phyloP scores from a whole-genome alignment of 2,888 invertebrate species.

The Spodoptera littoralis region DNA sequence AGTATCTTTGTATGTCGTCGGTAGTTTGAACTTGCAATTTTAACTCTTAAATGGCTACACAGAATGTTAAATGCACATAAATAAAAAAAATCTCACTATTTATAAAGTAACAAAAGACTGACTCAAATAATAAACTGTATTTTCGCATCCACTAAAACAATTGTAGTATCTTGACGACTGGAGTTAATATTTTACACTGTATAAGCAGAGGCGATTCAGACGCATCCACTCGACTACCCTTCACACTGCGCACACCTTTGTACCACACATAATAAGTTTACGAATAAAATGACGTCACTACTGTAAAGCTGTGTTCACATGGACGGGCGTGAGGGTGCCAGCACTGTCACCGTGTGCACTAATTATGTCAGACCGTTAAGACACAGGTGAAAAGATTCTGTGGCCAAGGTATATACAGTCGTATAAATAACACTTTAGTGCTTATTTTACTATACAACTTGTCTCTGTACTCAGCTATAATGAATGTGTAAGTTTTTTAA shows the following conservation, averaged over 20 bases:
- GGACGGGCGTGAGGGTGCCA: conserved; percentile 29
- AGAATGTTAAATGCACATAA: too few relatives aligned
- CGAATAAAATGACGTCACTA: conserved; percentile 26
- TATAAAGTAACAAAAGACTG: too few relatives aligned
- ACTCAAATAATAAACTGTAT: too few relatives aligned
- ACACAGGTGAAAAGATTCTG: conserved; percentile 31
- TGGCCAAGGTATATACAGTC: conserved; percentile 17
- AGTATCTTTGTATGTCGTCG: too few relatives aligned
- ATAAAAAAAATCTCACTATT: too few relatives aligned
- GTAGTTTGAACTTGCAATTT: too few relatives aligned
- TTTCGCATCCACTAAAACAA: too few relatives aligned
- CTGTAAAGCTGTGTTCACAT: conserved; percentile 40
- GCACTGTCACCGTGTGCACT: conserved; percentile 54
- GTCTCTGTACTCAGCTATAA: background rate
- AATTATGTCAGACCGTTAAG: conserved; percentile 51
- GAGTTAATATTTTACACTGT: background rate
- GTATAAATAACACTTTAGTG: conserved; percentile 13
- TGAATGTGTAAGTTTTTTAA: too few relatives aligned
- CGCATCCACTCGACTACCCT: conserved; percentile 1
- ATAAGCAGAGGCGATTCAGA: conserved; percentile 4
- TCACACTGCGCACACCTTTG: conserved; percentile 19
- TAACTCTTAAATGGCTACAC: too few relatives aligned
- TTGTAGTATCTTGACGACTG: too few relatives aligned
- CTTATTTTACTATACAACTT: background rate
- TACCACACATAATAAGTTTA: conserved; percentile 29